A percentile compares a stretch with the other conserved stretches of the same genome.
phyloP scores from a whole-genome alignment of 2,113 vertebrate species.

The Cairina moschata region DNA sequence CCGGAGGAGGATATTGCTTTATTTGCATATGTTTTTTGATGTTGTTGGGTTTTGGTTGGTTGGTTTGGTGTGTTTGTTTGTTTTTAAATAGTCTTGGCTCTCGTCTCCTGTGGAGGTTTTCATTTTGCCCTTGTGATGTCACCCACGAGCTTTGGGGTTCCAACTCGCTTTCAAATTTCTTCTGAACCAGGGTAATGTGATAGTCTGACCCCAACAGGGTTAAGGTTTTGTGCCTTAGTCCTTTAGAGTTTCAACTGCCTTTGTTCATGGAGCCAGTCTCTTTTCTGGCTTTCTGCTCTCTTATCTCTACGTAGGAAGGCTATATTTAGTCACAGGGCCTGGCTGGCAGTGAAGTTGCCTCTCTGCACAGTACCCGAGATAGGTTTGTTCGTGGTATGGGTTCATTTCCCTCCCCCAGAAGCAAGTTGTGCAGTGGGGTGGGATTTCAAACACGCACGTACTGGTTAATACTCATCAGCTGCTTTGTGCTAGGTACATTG shows the following conservation, averaged over 20 bases:
- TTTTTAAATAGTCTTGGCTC: neutral
- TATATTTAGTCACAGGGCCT: neutral
- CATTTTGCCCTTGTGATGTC: neutral
- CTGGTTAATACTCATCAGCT: neutral
- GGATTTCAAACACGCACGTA: neutral
- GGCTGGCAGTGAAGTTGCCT: neutral
- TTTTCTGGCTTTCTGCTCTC: neutral
- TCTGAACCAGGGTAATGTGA: neutral
- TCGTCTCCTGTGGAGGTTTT: neutral
- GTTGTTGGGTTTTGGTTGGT: neutral
- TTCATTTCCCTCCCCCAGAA: neutral
- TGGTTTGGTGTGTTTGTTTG: neutral
- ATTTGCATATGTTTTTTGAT: neutral
- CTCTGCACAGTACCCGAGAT: neutral
- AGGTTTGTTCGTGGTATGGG: neutral
- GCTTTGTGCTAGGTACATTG: neutral
- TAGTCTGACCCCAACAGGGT: neutral
- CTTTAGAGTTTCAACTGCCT: neutral
- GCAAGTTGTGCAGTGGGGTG: rapidly evolving
- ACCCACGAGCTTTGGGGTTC: neutral
- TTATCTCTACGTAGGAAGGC: neutral
- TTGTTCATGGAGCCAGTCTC: neutral
- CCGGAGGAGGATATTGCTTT: neutral
- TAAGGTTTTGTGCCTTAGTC: neutral
- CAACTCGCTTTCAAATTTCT: neutral